Evolutionary conservation across 2,888 invertebrate species (phyloP).

Genomic region (Tetranychus truncatus): DNA sequence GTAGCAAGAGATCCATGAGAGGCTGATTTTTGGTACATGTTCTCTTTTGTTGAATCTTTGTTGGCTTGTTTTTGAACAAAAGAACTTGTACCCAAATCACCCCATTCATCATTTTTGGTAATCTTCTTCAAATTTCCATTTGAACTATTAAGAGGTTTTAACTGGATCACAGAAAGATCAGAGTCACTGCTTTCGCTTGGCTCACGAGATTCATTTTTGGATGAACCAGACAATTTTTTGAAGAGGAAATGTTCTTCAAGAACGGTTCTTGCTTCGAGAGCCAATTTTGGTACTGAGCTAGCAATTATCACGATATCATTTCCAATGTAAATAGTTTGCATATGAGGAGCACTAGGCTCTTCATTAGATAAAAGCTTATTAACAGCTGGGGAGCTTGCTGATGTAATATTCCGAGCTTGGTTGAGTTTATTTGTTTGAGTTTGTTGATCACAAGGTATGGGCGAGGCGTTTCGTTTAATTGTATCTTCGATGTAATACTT

Average conservation of each 20-base stretch:
- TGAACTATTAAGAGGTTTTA: not conserved
- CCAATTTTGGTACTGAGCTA: not conserved
- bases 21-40: slow-evolving; percentile 7
- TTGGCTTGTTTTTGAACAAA: not conserved
- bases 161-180: not conserved
- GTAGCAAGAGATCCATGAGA: slow-evolving; percentile 16
- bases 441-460: slow-evolving; percentile 38
- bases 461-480: slow-evolving; percentile 80
- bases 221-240: not conserved
- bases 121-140: too few species aligned
- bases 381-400: not conserved
- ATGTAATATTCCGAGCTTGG: not conserved
- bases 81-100: not conserved
- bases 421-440: not conserved
- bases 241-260: not conserved
- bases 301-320: slow-evolving; percentile 6
- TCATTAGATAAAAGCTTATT: not conserved
- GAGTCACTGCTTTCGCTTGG: slow-evolving; percentile 12
- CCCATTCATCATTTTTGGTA: too few species aligned
- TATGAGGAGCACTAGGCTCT: not conserved
- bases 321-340: not conserved
- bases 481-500: slow-evolving; percentile 86
- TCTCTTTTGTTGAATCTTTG: not conserved
- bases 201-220: not conserved
- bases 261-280: not conserved